Conservation (phyloP, 2,888 invertebrate species). For the Opisthograptis luteolata region DNA sequence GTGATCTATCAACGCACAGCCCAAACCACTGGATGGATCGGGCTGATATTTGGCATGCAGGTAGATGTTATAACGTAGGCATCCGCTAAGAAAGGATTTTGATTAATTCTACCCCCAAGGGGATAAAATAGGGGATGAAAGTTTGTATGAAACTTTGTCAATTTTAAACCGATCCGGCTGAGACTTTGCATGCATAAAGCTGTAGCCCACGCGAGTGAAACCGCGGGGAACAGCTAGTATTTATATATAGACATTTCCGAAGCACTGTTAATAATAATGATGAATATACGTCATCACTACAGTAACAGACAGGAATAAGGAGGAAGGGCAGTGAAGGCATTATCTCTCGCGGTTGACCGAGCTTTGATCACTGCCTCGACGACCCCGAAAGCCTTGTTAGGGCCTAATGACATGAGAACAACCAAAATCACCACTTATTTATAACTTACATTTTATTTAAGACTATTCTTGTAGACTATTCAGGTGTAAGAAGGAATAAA, state of each 20-base stretch:
- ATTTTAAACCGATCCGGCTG: too few species aligned
- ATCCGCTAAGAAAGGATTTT: too few species aligned
- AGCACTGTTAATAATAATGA: slow-evolving; percentile 19
- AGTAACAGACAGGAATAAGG: slow-evolving; percentile 39
- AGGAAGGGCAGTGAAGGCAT: slow-evolving; percentile 52
- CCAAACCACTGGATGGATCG: too few species aligned
- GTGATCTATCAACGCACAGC: too few species aligned
- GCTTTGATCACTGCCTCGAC: slow-evolving; percentile 74
- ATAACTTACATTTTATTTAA: slow-evolving; percentile 55
- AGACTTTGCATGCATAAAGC: too few species aligned
- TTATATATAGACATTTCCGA: neutral
- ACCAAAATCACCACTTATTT: slow-evolving; percentile 67
- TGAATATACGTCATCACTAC: slow-evolving; percentile 13
- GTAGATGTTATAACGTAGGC: too few species aligned
- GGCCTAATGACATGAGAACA: slow-evolving; percentile 74
- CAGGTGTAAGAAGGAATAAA: slow-evolving; percentile 38
- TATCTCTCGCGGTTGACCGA: slow-evolving; percentile 81
- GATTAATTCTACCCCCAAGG: too few species aligned
- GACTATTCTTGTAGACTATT: slow-evolving; percentile 45
- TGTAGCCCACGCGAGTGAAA: too few species aligned
- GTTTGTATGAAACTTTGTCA: too few species aligned
- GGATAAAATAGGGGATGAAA: too few species aligned
- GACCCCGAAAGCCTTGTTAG: slow-evolving; percentile 76
- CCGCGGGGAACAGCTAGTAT: too few species aligned
- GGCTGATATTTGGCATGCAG: too few species aligned